Evolutionary conservation across 1,140 invertebrate genomes (phyloP).

Genomic region (Rhyacophila brunnea): DNA sequence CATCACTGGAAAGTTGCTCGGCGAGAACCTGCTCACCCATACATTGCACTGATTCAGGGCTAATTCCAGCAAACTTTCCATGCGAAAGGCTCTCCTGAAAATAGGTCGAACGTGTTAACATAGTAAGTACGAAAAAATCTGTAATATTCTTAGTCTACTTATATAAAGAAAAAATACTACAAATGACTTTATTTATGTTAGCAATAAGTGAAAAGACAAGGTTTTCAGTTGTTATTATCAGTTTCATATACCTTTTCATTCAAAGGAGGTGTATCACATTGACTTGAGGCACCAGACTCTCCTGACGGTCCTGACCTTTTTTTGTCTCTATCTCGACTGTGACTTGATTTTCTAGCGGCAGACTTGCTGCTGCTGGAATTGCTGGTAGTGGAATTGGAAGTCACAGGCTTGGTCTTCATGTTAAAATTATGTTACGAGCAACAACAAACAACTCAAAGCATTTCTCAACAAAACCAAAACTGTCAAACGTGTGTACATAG

Average conservation of each 20-base stretch:
- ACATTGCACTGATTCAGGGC: conserved; percentile 49
- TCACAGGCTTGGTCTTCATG: conserved; percentile 19
- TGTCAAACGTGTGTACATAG: conserved; percentile 2
- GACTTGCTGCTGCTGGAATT: conserved; percentile 19
- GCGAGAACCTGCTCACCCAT: conserved; percentile 49
- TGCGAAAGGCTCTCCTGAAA: conserved; percentile 23
- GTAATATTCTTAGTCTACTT: too few relatives aligned
- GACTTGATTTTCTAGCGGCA: conserved; percentile 8
- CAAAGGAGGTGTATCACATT: conserved; percentile 52
- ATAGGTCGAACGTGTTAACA: not conserved
- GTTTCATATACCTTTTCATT: conserved; percentile 44
- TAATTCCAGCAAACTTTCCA: conserved; percentile 49
- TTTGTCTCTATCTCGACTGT: conserved; percentile 44
- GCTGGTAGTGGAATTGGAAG: conserved; percentile 4
- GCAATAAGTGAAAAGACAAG: too few relatives aligned
- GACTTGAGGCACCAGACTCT: conserved; percentile 50
- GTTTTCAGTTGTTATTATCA: too few relatives aligned
- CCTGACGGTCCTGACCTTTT: conserved; percentile 39
- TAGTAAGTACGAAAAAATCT: too few relatives aligned
- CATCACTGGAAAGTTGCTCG: conserved; percentile 46
- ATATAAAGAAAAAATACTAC: conserved; percentile 5
- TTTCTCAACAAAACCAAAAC: conserved; percentile 3
- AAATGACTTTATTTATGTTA: too few relatives aligned
- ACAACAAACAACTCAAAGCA: not conserved
- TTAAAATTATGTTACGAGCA: not conserved